phyloP scores from a whole-genome alignment of 2,797 vertebrate genomes.

The Loriculus beryllinus region DNA sequence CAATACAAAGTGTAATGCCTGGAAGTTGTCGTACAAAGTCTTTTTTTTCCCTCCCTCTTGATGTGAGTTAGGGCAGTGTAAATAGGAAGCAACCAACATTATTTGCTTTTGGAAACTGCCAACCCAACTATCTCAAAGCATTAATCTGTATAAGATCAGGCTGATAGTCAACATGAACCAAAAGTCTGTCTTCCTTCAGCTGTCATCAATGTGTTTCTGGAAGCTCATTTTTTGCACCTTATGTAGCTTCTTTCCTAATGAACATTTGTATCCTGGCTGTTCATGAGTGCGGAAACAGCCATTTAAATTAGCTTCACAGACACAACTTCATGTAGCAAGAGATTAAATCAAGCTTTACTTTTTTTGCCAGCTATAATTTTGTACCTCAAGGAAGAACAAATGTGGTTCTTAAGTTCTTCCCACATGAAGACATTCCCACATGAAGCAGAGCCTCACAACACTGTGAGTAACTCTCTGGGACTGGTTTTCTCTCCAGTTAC shows the following conservation, averaged over 20 bases:
- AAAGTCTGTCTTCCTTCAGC: background rate
- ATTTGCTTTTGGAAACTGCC: background rate
- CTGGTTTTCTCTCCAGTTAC: background rate
- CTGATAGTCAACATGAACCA: fast-evolving
- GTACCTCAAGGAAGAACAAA: background rate
- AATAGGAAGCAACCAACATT: background rate
- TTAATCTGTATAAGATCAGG: background rate
- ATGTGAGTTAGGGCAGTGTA: background rate
- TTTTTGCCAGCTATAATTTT: background rate
- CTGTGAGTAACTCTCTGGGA: background rate
- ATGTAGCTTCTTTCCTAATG: background rate
- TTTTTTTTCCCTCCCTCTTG: background rate
- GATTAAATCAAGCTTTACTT: background rate
- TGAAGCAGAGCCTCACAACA: background rate
- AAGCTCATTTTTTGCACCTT: background rate
- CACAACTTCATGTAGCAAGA: background rate
- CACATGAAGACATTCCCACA: background rate
- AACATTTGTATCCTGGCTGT: background rate
- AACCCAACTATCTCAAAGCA: background rate
- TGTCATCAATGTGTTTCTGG: background rate
- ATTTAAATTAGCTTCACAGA: background rate
- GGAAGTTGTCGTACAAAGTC: background rate
- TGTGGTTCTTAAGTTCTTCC: background rate
- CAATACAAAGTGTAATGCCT: background rate
- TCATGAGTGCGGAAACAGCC: background rate